Conservation (phyloP, 92 coral and sea anemone species). For the Phymanthus crucifer region DNA sequence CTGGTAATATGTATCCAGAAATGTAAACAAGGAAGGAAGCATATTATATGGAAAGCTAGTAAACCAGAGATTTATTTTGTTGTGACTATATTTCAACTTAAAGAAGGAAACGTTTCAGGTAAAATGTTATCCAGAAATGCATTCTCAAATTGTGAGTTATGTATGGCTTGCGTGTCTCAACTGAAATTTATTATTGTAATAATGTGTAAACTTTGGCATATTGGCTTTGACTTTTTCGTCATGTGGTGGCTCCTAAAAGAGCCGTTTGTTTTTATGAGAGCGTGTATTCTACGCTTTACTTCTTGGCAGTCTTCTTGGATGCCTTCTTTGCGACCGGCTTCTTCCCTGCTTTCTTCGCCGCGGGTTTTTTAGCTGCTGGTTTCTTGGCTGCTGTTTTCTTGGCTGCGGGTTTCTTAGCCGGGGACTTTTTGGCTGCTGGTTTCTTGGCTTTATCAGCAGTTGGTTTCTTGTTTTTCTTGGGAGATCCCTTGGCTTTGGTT, state of each 20-base stretch:
- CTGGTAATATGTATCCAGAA: too few species aligned
- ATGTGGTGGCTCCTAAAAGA: slow-evolving; percentile 39
- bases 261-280: slow-evolving; percentile 22
- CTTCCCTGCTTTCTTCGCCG: slow-evolving; percentile 5
- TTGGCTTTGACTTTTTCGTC: slow-evolving; percentile 14
- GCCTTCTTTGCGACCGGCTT: slow-evolving; percentile 32
- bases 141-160: too few species aligned
- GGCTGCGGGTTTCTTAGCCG: slow-evolving; percentile 26
- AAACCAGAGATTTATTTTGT: too few species aligned
- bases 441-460: neutral
- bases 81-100: too few species aligned
- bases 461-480: neutral
- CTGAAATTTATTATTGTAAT: too few species aligned
- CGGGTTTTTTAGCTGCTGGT: neutral
- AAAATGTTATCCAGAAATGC: too few species aligned
- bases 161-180: too few species aligned
- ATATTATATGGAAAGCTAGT: too few species aligned
- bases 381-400: slow-evolving; percentile 1
- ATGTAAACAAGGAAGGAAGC: too few species aligned
- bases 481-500: slow-evolving; percentile 24
- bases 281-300: neutral
- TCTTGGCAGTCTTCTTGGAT: neutral
- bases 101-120: too few species aligned
- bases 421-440: slow-evolving; percentile 1
- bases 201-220: neutral